Evolutionary conservation across 2,888 invertebrate genomes (phyloP).

Genomic region (Bembecia ichneumoniformis): DNA sequence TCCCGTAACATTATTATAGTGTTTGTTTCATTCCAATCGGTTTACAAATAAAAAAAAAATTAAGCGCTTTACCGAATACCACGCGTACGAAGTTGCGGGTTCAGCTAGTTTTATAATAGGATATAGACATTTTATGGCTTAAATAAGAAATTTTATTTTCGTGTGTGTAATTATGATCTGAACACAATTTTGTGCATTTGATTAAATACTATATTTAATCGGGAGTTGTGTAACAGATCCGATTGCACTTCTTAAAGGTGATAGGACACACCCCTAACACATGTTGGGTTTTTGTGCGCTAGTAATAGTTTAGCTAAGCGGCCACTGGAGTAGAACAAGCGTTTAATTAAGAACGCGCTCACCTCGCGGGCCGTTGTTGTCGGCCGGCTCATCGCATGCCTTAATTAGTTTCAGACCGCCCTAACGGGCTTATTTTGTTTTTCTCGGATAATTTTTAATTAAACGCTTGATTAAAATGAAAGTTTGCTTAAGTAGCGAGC

Average conservation of each 20-base stretch:
- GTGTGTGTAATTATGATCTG: too few relatives aligned
- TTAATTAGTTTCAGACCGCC: slow-evolving; percentile 70
- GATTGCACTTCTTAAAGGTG: not conserved
- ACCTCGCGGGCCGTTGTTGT: slow-evolving; percentile 55
- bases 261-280: slow-evolving; percentile 30
- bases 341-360: slow-evolving; percentile 65
- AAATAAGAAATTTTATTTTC: too few relatives aligned
- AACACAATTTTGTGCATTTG: too few relatives aligned
- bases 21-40: too few relatives aligned
- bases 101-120: too few relatives aligned
- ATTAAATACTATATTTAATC: too few relatives aligned
- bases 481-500: slow-evolving; percentile 72
- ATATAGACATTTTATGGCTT: too few relatives aligned
- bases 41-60: too few relatives aligned
- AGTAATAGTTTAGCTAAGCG: slow-evolving; percentile 57
- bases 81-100: too few relatives aligned
- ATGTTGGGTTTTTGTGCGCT: slow-evolving; percentile 46
- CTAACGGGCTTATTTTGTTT: slow-evolving; percentile 73
- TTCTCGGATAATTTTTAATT: slow-evolving; percentile 73
- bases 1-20: too few relatives aligned
- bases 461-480: slow-evolving; percentile 74
- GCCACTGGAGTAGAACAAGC: slow-evolving; percentile 57
- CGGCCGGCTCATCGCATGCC: slow-evolving; percentile 64
- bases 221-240: too few relatives aligned
- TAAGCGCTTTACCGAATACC: too few relatives aligned